Conservation (phyloP, 2,888 invertebrate species). For the Rotaria socialis region DNA sequence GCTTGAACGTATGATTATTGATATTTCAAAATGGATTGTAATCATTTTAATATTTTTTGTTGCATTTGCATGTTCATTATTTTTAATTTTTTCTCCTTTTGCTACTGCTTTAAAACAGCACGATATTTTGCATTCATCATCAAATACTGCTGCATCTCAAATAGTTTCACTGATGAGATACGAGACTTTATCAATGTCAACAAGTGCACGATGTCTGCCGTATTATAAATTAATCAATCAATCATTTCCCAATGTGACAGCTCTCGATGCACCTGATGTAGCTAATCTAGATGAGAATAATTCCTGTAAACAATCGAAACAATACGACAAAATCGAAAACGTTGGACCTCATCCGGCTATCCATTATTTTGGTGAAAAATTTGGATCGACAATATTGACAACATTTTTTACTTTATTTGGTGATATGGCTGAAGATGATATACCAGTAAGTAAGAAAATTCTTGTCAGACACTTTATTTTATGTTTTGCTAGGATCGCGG, state of each 20-base stretch:
- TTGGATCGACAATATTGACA: not conserved
- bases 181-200: not conserved
- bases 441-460: conserved; percentile 54
- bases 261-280: not conserved
- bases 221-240: not conserved
- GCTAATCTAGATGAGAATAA: not conserved
- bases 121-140: not conserved
- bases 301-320: not conserved
- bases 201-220: not conserved
- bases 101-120: not conserved
- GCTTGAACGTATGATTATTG: no score
- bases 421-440: conserved; percentile 50
- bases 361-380: not conserved
- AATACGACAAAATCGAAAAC: not conserved
- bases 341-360: not conserved
- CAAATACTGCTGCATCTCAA: not conserved
- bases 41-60: conserved; percentile 50
- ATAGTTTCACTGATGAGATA: not conserved
- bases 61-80: conserved; percentile 56
- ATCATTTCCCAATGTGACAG: not conserved
- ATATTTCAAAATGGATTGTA: no score
- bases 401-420: conserved; percentile 35
- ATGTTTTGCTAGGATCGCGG: not conserved
- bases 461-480: not conserved
- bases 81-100: conserved; percentile 56